Evolutionary conservation across 2,113 vertebrate genomes (phyloP), one percentile per base, ranked within the genome.

Genomic region (Amblyornis subalaris): DNA sequence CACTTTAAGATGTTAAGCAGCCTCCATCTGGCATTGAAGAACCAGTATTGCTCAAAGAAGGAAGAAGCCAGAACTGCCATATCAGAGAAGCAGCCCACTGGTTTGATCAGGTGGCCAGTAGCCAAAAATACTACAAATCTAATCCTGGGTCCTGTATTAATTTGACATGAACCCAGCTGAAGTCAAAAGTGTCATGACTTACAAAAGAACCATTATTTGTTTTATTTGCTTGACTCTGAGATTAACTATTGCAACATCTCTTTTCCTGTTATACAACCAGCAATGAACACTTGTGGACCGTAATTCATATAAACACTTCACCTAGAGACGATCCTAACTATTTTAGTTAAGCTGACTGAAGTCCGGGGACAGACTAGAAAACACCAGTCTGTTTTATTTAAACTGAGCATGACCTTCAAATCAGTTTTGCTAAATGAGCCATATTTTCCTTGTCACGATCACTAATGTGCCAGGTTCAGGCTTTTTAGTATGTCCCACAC

Each of bases 351-450:
- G 60, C 40, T 10, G 9, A 67, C 28, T 80, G 69, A 94, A 96
- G 72, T 81, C 69, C 33, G 8, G n/a, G 25, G 20, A 85, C 85
- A 75, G 58, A 57, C 51, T 31, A 67, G 95, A 90, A 92, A 92
- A 83, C 7, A 40, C 33, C 2, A 1, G 51, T 38, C 38, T 89
- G 40, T 92, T 77, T 93, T 85, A 73, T 75, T 76, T 83, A 85
- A 93, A 65, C 51, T 50, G 70, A 84, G 38, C 58, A 48, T 65
- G 83, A 95, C 85, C 88, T 95, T 75, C 81, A 94, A 84, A 91
- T 42, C 69, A 80, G 36, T 95, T 95, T 85, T 86, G 75, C 86
- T 94, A 86, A 95, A 92, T 88, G 79, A 96, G 74, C 61, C 74
- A n/a, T 65, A 61, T 61, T 77, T 64, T 90, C 71, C 70, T 87